Conservation (phyloP, 1,140 invertebrate species). For the Anthonomus grandis region DNA sequence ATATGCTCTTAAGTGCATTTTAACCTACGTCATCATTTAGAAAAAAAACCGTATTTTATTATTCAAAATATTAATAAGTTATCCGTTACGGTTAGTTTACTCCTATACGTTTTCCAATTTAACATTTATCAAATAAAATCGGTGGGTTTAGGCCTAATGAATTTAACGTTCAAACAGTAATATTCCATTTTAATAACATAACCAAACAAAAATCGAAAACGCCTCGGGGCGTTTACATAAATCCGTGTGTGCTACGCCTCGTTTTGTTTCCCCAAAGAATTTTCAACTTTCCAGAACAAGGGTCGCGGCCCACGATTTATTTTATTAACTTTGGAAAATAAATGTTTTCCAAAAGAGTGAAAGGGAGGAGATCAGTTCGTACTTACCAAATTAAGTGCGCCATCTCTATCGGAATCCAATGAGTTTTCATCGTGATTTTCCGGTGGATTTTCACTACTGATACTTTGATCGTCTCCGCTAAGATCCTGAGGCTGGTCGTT, state of each 20-base stretch:
- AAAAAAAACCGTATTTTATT: slow-evolving; percentile 17
- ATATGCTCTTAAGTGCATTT: slow-evolving; percentile 14
- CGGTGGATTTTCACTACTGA: slow-evolving; percentile 49
- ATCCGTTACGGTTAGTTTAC: slow-evolving; percentile 15
- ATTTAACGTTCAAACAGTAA: too few species aligned
- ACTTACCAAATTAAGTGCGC: slow-evolving; percentile 56
- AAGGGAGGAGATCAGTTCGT: not conserved
- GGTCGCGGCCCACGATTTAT: too few species aligned
- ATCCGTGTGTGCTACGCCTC: too few species aligned
- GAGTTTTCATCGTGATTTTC: slow-evolving; percentile 55
- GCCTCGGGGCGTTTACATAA: too few species aligned
- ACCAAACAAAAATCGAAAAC: too few species aligned
- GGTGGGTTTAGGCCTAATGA: too few species aligned
- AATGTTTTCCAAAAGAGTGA: not conserved
- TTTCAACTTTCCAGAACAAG: not conserved
- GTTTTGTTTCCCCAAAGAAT: not conserved
- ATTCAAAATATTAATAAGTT: slow-evolving; percentile 23
- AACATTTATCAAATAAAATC: too few species aligned
- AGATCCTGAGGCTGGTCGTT: slow-evolving; percentile 53
- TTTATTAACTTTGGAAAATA: not conserved
- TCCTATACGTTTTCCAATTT: too few species aligned
- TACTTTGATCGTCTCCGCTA: slow-evolving; percentile 53
- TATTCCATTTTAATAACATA: too few species aligned
- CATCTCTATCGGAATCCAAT: slow-evolving; percentile 55
- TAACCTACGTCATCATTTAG: slow-evolving; percentile 14